Evolutionary conservation across 2,797 vertebrate species (phyloP).

Genomic region (Manis crassicaudata): DNA sequence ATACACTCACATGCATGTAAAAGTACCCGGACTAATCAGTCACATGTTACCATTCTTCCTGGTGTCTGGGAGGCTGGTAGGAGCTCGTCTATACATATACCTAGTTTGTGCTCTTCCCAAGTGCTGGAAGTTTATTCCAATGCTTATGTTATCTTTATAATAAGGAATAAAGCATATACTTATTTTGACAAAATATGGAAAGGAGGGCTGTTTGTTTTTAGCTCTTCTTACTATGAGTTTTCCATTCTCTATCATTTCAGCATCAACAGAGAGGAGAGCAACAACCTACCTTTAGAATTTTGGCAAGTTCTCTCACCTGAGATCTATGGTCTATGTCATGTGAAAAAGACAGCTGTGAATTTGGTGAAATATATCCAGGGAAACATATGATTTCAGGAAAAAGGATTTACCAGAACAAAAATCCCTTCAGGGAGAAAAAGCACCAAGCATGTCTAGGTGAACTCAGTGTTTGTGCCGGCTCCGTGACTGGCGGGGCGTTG

Average conservation of each 20-base stretch:
- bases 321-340: not conserved
- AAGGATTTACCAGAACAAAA: not conserved
- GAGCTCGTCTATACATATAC: not conserved
- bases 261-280: not conserved
- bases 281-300: not conserved
- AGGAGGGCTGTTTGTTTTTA: not conserved
- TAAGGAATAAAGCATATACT: not conserved
- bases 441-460: not conserved
- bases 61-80: not conserved
- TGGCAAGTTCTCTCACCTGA: not conserved
- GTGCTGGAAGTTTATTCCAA: not conserved
- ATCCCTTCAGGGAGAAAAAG: not conserved
- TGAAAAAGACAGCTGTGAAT: not conserved
- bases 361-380: not conserved
- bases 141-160: not conserved
- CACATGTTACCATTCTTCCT: not conserved
- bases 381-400: conserved; percentile 20
- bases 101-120: not conserved
- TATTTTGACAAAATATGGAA: conserved; percentile 23
- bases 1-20: not conserved
- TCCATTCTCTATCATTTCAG: conserved; percentile 19
- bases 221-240: conserved; percentile 25
- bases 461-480: not conserved
- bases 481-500: not conserved
- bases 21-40: not conserved